Percentiles rank a stretch among this genome's conserved stretches.
phyloP scores from a whole-genome alignment of 2,113 vertebrate species.

The Callocephalon fimbriatum region DNA sequence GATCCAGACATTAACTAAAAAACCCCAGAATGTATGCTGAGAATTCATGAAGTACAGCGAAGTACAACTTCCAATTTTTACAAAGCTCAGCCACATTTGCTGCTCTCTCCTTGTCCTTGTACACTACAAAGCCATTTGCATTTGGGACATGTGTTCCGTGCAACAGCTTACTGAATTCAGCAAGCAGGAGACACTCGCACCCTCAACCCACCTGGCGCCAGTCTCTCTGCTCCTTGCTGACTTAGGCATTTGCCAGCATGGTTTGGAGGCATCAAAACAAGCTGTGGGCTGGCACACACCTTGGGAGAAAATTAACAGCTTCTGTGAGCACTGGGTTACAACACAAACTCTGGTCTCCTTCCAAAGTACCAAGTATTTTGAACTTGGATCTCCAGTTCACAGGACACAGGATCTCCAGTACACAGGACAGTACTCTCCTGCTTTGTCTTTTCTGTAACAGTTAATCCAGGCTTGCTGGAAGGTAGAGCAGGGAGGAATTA shows the following conservation, averaged over 20 bases:
- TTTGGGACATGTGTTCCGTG: fast-evolving
- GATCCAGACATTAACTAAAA: not conserved
- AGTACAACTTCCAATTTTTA: not conserved
- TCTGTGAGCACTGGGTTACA: not conserved
- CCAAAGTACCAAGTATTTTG: not conserved
- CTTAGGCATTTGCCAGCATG: not conserved
- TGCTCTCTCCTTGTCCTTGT: not conserved
- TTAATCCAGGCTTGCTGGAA: not conserved
- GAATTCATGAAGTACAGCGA: not conserved
- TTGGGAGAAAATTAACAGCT: slow-evolving; percentile 8
- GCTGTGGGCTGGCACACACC: not conserved
- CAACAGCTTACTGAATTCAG: not conserved
- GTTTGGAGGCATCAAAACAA: slow-evolving; percentile 45
- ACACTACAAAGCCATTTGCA: fast-evolving
- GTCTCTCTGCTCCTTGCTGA: not conserved
- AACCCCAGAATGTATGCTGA: fast-evolving
- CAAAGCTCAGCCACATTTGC: not conserved
- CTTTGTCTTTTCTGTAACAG: not conserved
- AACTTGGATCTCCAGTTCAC: not conserved
- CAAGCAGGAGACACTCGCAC: not conserved
- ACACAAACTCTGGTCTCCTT: not conserved
- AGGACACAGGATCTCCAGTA: too few relatives aligned
- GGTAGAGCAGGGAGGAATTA: not conserved
- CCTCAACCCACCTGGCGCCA: not conserved
- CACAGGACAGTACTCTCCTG: not conserved